These are phyloP conservation scores for Thalassoma bifasciatum DNA, from an alignment of 2,113 vertebrate species.

Conservation along the genomic window DNA sequence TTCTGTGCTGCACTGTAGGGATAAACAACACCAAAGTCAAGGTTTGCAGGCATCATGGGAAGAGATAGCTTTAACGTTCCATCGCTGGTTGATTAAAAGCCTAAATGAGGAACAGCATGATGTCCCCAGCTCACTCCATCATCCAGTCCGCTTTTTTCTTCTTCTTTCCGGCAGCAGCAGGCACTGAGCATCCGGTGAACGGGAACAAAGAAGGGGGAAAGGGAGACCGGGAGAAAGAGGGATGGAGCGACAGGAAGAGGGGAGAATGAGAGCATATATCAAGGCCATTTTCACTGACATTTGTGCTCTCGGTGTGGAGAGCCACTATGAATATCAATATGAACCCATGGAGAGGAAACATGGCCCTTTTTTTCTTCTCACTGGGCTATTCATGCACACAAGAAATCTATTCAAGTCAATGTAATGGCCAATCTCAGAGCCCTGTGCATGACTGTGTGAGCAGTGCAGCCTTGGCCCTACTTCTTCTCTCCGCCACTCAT, in stretches of 20 bases:
- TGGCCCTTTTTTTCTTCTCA: conserved; percentile 56
- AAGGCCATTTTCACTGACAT: conserved; percentile 76
- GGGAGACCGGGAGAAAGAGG: conserved; percentile 66
- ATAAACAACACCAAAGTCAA: conserved; percentile 46
- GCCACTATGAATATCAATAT: conserved; percentile 82
- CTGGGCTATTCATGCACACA: conserved; percentile 78
- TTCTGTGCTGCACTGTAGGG: conserved; percentile 31
- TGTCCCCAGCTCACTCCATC: conserved; percentile 66
- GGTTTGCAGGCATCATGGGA: conserved; percentile 50
- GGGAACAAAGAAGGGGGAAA: conserved; percentile 73
- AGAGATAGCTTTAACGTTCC: conserved; percentile 60
- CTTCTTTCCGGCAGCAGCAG: conserved; percentile 61
- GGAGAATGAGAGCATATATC: conserved; percentile 79
- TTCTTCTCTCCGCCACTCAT: conserved; percentile 50
- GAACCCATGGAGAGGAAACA: conserved; percentile 74
- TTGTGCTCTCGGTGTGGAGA: conserved; percentile 76
- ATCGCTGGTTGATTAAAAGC: conserved; percentile 70
- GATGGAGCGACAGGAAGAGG: conserved; percentile 79
- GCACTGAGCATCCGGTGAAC: conserved; percentile 58
- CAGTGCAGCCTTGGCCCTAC: conserved; percentile 58
- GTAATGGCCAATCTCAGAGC: conserved; percentile 74
- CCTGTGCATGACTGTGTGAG: conserved; percentile 65
- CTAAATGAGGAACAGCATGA: conserved; percentile 69
- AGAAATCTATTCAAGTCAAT: conserved; percentile 78
- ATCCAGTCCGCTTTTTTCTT: conserved; percentile 45